These are phyloP conservation scores for Ivindomyrus marchei DNA, from an alignment of 2,113 vertebrate genomes.

Conservation along the genomic window DNA sequence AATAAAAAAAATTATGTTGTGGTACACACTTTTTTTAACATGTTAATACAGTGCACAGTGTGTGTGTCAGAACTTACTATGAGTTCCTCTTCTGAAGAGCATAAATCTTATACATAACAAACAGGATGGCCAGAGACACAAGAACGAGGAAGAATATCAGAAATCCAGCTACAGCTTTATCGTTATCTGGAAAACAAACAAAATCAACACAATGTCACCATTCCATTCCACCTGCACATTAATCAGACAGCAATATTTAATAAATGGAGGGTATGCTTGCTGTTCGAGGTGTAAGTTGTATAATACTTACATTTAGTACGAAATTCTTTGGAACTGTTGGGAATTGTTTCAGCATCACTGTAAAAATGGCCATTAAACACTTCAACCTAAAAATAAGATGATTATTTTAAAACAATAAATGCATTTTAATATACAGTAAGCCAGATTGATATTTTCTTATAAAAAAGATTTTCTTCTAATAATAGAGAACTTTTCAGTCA, in stretches of 20 bases:
- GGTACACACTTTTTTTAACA: too few species aligned
- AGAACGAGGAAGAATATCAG: constrained; percentile 77
- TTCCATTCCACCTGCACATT: neutral
- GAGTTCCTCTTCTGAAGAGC: constrained; percentile 61
- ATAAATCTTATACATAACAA: constrained; percentile 85
- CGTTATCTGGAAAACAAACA: constrained; percentile 64
- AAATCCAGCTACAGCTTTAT: constrained; percentile 36
- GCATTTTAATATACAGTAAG: neutral
- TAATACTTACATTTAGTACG: neutral
- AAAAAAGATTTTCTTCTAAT: neutral
- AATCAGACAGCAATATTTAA: neutral
- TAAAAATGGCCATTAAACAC: neutral
- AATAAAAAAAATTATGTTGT: neutral
- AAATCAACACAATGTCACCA: neutral
- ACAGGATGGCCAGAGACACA: constrained; percentile 69
- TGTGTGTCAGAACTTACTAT: constrained; percentile 55
- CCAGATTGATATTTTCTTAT: too few species aligned
- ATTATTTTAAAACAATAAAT: neutral
- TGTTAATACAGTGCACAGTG: too few species aligned
- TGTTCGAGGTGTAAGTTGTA: too few species aligned
- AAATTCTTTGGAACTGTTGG: neutral
- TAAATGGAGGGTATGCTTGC: too few species aligned
- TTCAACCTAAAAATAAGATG: neutral
- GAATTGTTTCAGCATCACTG: neutral
- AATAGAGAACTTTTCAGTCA: neutral